Percentiles rank a stretch among this genome's conserved stretches.
Conservation (phyloP, 1,140 invertebrate species). For the Neocloeon triangulifer region DNA sequence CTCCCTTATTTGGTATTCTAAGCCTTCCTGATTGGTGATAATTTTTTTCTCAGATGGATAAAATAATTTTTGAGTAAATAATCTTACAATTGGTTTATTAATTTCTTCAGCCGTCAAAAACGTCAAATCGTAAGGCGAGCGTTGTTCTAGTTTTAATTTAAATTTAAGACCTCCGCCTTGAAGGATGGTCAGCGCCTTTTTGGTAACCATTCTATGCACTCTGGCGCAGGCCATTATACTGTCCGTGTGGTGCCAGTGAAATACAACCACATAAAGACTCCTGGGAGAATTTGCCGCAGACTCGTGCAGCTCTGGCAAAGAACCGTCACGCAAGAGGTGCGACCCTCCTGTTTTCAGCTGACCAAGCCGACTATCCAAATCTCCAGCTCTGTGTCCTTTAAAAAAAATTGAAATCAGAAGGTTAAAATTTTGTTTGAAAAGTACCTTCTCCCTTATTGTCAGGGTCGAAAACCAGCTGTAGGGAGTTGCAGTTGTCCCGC, state of each 20-base stretch:
- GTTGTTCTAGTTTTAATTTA: too few species aligned
- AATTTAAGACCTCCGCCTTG: too few species aligned
- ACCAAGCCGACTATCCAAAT: conserved; percentile 55
- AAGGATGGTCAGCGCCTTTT: too few species aligned
- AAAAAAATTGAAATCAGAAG: too few species aligned
- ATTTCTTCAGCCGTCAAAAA: too few species aligned
- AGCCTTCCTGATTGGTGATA: too few species aligned
- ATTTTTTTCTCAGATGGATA: too few species aligned
- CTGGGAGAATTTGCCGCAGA: conserved; percentile 40
- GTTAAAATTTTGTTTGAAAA: conserved; percentile 15
- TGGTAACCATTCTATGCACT: conserved; percentile 26
- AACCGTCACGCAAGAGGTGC: conserved; percentile 39
- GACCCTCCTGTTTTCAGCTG: conserved; percentile 40
- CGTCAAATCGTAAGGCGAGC: too few species aligned
- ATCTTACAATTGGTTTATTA: too few species aligned
- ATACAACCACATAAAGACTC: conserved; percentile 62
- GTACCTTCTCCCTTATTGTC: conserved; percentile 33
- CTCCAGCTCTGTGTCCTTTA: conserved; percentile 39
- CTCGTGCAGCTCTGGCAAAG: conserved; percentile 37
- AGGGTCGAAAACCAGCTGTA: conserved; percentile 69
- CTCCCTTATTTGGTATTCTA: too few species aligned
- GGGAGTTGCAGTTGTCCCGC: conserved; percentile 48
- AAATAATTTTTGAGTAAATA: too few species aligned
- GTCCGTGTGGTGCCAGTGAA: conserved; percentile 52
- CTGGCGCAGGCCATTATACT: conserved; percentile 66